Percentiles rank a stretch among this genome's conserved stretches.
Conservation (phyloP, 2,113 vertebrate species). For the Tor tambroides region DNA sequence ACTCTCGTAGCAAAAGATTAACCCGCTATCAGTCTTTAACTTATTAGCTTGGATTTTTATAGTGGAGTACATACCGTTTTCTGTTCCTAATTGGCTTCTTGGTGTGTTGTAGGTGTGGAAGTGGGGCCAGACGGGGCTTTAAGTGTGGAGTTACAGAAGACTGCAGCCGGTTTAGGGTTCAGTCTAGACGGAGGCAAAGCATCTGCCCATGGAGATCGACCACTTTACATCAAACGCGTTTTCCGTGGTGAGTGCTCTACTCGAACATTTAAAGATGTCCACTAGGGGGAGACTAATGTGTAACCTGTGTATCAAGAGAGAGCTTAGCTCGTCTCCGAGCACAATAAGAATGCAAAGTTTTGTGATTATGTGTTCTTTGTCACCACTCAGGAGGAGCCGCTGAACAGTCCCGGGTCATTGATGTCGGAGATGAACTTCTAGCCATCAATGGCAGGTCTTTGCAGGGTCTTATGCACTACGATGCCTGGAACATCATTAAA, state of each 20-base stretch:
- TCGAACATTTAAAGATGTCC: not conserved
- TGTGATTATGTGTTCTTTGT: not conserved
- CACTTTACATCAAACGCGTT: constrained; percentile 85
- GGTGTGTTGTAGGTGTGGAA: constrained; percentile 66
- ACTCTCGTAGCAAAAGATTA: too few relatives aligned
- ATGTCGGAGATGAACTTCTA: constrained; percentile 90
- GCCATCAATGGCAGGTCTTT: constrained; percentile 87
- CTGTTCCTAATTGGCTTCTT: constrained; percentile 34
- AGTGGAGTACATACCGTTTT: not conserved
- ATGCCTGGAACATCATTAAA: constrained; percentile 94
- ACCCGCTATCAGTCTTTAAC: not conserved
- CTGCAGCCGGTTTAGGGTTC: constrained; percentile 88
- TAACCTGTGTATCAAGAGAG: not conserved
- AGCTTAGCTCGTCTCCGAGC: not conserved
- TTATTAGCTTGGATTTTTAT: not conserved
- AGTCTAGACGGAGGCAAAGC: constrained; percentile 89
- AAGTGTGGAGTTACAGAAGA: constrained; percentile 86
- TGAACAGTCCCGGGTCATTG: constrained; percentile 83
- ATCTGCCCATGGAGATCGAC: constrained; percentile 81
- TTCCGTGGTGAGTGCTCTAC: constrained; percentile 83
- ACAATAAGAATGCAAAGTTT: not conserved
- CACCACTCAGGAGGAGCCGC: constrained; percentile 83
- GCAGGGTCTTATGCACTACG: constrained; percentile 87
- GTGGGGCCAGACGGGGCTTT: constrained; percentile 74
- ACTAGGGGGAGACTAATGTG: constrained; percentile 28